Evolutionary conservation across 1,140 invertebrate genomes (phyloP), one percentile per base, ranked within the genome.

Genomic region (Papilio xuthus): DNA sequence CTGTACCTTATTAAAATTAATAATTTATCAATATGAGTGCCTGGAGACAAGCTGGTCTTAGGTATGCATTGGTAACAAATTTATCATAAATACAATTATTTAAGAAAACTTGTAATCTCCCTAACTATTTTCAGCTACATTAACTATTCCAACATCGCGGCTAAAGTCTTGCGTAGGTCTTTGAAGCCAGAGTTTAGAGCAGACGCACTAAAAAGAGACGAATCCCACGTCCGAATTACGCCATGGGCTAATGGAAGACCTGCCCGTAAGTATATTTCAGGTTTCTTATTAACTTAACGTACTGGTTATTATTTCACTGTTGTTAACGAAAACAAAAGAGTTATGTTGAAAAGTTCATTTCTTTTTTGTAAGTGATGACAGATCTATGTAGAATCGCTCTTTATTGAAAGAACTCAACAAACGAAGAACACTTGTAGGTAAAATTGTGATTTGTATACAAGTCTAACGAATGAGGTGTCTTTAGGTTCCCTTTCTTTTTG

Each of bases 121-220:
- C n/a, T n/a, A n/a, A n/a, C n/a, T 81, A 77, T 84, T 90, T 86
- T 72, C 83, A 93, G 98, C 95, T 99, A 99, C 94, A 97, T 99
- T 92, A 97, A 98, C 94, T 99, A 98, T 90, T 98, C 98, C 37
- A 97, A 97, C 89, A 98, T 98, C 89, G 97, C 97, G 86, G 98
- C 98, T 13, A 96, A 95, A 89, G 92, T 98, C 47, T 94, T 98
- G 67, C 95, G 98, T 32, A 94, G 96, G 88, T 95, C 97, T 23
- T 90, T 99, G 78, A 98, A 98, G 92, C 85, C 95, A 0, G 96
- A 98, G 47, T 81, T 97, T 0, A 95, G 94, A 86, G 93, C 93
- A 18, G 97, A 97, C 74, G 97, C 98, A 60, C 85, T 94, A 9
- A 98, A 97, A 89, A 95, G 97, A 79, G 96, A 97, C 86, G 96